Evolutionary conservation across 2,113 vertebrate species (phyloP).

Genomic region (Trochalopteron elliotii): DNA sequence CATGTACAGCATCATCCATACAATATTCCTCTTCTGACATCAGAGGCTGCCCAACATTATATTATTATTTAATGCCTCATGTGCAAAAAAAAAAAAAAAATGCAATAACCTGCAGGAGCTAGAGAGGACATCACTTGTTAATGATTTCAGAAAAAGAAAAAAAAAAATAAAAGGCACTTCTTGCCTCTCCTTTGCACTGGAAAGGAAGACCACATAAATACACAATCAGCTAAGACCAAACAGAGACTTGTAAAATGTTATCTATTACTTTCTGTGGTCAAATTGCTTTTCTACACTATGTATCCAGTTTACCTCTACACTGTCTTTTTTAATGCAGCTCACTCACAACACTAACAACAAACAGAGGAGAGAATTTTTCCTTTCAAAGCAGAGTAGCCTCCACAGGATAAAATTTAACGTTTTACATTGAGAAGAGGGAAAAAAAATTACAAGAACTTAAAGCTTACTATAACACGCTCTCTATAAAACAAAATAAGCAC

Average conservation of each 20-base stretch:
- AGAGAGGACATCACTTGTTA: background rate
- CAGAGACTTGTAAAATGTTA: background rate
- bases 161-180: background rate
- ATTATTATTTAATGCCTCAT: background rate
- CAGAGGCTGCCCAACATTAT: background rate
- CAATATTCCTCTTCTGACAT: background rate
- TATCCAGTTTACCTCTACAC: background rate
- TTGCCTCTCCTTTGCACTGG: background rate
- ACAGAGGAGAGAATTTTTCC: background rate
- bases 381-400: background rate
- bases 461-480: background rate
- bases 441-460: background rate
- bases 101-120: background rate
- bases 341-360: background rate
- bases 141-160: background rate
- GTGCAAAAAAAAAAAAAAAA: background rate
- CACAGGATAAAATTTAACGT: background rate
- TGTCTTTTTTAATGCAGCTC: background rate
- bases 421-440: background rate
- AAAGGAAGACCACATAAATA: background rate
- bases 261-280: background rate
- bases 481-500: background rate
- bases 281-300: background rate
- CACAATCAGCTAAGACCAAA: background rate
- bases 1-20: background rate